Conservation (phyloP, 2,113 vertebrate species). For the Bubalus kerabau region DNA sequence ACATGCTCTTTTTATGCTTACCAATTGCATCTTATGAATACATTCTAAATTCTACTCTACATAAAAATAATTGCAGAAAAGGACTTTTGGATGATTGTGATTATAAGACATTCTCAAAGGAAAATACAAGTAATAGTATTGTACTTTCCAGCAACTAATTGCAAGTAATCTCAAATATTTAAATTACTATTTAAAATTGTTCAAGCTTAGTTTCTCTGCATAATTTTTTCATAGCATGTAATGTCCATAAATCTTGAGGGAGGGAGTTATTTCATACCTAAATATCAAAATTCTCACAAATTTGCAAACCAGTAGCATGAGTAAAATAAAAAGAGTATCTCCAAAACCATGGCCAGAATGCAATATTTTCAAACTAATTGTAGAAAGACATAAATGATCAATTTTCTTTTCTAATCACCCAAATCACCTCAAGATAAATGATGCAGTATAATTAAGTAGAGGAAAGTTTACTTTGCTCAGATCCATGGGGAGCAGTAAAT, state of each 20-base stretch:
- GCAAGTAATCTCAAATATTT: not conserved
- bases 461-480: slow-evolving; percentile 7
- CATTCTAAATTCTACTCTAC: not conserved
- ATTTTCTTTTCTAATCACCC: not conserved
- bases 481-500: not conserved
- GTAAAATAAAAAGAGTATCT: not conserved
- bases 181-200: not conserved
- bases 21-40: not conserved
- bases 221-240: not conserved
- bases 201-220: not conserved
- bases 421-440: slow-evolving; percentile 33
- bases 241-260: not conserved
- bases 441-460: not conserved
- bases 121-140: not conserved
- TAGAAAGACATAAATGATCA: not conserved
- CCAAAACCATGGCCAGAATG: not conserved
- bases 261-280: not conserved
- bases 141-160: not conserved
- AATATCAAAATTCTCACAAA: slow-evolving; percentile 12
- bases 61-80: not conserved
- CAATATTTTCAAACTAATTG: not conserved
- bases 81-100: not conserved
- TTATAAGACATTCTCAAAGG: not conserved
- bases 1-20: not conserved
- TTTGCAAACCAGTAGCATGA: not conserved